A percentile compares a stretch with the other conserved stretches of the same genome.
These are phyloP conservation scores for Luperina nickerlii DNA, from an alignment of 2,888 invertebrate species.

Conservation along the genomic window DNA sequence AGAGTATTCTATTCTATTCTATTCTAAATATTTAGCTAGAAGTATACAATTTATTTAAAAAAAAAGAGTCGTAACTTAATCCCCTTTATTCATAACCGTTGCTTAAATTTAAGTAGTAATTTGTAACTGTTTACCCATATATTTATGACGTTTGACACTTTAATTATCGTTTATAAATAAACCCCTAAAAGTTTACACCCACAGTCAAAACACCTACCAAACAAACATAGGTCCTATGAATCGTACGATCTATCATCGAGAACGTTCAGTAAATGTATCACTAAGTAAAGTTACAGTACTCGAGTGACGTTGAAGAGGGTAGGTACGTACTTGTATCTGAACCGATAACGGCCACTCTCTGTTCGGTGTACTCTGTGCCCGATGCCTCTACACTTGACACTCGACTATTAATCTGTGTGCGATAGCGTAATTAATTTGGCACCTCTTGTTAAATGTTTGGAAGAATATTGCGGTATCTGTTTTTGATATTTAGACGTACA, in stretches of 20 bases:
- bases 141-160: too few species aligned
- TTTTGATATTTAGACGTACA: slow-evolving; percentile 12
- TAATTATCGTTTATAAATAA: neutral
- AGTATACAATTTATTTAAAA: neutral
- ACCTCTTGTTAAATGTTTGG: slow-evolving; percentile 43
- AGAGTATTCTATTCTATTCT: too few species aligned
- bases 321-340: slow-evolving; percentile 64
- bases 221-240: neutral
- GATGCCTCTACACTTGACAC: slow-evolving; percentile 63
- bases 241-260: slow-evolving; percentile 50
- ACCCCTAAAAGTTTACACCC: neutral
- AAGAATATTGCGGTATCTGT: slow-evolving; percentile 33
- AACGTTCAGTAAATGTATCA: slow-evolving; percentile 57
- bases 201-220: neutral
- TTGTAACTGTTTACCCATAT: too few species aligned
- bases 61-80: neutral
- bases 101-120: too few species aligned
- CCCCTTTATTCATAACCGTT: neutral
- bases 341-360: slow-evolving; percentile 73
- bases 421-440: slow-evolving; percentile 57
- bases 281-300: slow-evolving; percentile 54
- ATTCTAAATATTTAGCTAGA: too few species aligned
- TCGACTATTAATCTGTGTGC: slow-evolving; percentile 65
- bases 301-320: slow-evolving; percentile 68
- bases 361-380: slow-evolving; percentile 55